Evolutionary conservation across 2,113 vertebrate genomes (phyloP).

Genomic region (Ciconia boyciana): DNA sequence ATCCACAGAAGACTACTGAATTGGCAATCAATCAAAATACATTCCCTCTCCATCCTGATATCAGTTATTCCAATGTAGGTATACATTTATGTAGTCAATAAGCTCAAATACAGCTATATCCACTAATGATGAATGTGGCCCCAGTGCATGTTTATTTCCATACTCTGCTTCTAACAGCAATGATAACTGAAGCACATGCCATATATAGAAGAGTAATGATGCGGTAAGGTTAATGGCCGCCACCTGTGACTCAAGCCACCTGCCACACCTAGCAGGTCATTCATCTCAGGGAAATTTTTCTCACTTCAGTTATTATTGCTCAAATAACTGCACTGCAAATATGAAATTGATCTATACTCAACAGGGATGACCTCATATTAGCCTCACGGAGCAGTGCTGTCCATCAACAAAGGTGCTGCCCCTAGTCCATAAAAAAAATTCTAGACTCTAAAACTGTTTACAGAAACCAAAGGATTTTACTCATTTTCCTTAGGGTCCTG

Average conservation of each 20-base stretch:
- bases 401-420: neutral
- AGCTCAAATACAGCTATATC: neutral
- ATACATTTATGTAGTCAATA: neutral
- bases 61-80: neutral
- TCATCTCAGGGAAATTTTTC: neutral
- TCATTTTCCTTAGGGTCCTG: neutral
- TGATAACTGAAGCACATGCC: neutral
- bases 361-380: neutral
- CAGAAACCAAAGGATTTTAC: neutral
- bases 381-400: neutral
- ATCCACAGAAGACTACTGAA: neutral
- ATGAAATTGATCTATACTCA: neutral
- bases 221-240: neutral
- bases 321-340: neutral
- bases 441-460: neutral
- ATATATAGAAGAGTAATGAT: neutral
- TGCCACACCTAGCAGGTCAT: neutral
- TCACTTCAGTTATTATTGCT: neutral
- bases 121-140: neutral
- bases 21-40: neutral
- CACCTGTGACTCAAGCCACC: neutral
- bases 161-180: neutral
- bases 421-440: neutral
- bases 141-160: neutral
- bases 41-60: neutral